A percentile compares a stretch with the other conserved stretches of the same genome.
Evolutionary conservation across 2,888 invertebrate species (phyloP).

Genomic region (Theretra japonica): DNA sequence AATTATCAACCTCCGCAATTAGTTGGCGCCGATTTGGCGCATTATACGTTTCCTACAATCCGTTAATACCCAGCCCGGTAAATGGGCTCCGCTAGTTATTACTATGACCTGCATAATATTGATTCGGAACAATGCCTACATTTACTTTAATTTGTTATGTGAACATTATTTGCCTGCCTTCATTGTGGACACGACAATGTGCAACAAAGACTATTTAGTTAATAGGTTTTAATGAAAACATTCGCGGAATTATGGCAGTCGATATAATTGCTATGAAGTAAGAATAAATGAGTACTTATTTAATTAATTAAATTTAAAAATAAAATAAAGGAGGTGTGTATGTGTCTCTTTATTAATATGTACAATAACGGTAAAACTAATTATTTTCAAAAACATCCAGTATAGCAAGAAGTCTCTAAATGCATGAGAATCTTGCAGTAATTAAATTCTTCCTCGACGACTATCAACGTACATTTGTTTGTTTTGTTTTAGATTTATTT

Average conservation of each 20-base stretch:
- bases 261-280: too few relatives aligned
- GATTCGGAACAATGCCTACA: slow-evolving; percentile 17
- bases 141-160: background rate
- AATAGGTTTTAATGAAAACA: too few relatives aligned
- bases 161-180: background rate
- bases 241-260: too few relatives aligned
- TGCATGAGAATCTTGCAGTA: background rate
- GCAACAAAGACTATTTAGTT: too few relatives aligned
- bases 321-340: too few relatives aligned
- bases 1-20: slow-evolving; percentile 78
- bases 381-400: too few relatives aligned
- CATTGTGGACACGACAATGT: too few relatives aligned
- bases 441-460: background rate
- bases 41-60: slow-evolving; percentile 61
- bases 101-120: slow-evolving; percentile 31
- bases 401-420: background rate
- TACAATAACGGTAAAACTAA: too few relatives aligned
- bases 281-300: too few relatives aligned
- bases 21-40: slow-evolving; percentile 80
- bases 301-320: too few relatives aligned
- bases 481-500: slow-evolving; percentile 2
- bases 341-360: too few relatives aligned
- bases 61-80: slow-evolving; percentile 42
- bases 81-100: slow-evolving; percentile 43
- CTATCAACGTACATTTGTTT: background rate